These are phyloP conservation scores for Terrapene triunguis DNA, from an alignment of 2,113 vertebrate genomes.

Conservation along the genomic window DNA sequence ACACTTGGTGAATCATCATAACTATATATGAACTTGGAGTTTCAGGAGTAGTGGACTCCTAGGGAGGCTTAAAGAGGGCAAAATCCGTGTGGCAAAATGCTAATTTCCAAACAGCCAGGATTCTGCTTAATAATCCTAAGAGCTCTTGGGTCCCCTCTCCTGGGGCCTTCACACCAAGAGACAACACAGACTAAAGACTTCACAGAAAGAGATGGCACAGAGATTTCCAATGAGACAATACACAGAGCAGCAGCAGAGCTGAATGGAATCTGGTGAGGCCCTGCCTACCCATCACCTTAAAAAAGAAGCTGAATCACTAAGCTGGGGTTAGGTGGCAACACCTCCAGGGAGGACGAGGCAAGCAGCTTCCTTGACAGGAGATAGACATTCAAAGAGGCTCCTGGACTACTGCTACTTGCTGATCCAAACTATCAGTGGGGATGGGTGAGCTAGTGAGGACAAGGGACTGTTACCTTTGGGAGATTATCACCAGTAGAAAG, in stretches of 20 bases:
- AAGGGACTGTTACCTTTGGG: background rate
- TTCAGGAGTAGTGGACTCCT: background rate
- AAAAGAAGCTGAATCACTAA: background rate
- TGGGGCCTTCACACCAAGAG: no score
- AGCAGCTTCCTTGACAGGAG: background rate
- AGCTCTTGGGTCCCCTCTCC: no score
- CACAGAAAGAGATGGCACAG: no score
- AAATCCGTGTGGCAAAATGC: background rate
- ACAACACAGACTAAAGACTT: no score
- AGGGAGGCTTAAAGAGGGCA: background rate
- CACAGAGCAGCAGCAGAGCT: no score
- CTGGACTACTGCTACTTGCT: background rate
- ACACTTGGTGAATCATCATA: background rate
- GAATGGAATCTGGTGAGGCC: no score
- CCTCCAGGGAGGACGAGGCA: background rate
- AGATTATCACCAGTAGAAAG: background rate
- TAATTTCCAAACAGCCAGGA: no score
- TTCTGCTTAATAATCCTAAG: no score
- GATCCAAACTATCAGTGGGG: background rate
- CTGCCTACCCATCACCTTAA: background rate
- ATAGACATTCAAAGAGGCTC: background rate
- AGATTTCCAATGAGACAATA: no score
- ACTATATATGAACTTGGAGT: background rate
- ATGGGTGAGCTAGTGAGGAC: background rate
- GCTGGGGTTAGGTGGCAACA: background rate